Conservation (phyloP, 2,113 vertebrate species). For the Leptobrachium ailaonicum region DNA sequence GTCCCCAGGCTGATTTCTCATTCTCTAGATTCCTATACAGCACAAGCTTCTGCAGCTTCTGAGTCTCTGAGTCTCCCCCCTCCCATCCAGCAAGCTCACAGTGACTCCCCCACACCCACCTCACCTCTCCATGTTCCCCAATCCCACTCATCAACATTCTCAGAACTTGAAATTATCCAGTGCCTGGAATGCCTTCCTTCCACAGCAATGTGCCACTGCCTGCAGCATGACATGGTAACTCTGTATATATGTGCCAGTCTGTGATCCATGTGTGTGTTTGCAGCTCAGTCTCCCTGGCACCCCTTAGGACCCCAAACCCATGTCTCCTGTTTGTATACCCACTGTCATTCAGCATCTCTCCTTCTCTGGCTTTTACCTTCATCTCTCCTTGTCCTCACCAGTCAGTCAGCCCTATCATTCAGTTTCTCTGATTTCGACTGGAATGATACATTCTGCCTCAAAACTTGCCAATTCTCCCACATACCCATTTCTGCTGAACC, state of each 20-base stretch:
- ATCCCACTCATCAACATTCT: conserved; percentile 20
- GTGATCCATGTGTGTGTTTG: neutral
- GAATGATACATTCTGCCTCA: too few species aligned
- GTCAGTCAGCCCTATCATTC: too few species aligned
- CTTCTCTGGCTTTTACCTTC: neutral
- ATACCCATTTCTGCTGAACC: too few species aligned
- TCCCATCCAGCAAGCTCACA: conserved; percentile 12
- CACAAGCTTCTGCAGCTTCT: conserved; percentile 17
- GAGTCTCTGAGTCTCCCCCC: conserved; percentile 15
- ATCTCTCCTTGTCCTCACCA: too few species aligned
- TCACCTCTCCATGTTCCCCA: conserved; percentile 14
- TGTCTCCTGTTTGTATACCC: neutral
- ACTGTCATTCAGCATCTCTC: neutral
- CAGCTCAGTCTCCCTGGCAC: neutral
- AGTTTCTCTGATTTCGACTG: too few species aligned
- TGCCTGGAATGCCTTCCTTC: conserved; percentile 27
- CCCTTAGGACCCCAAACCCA: neutral
- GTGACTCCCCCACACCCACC: conserved; percentile 4
- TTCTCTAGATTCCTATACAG: neutral
- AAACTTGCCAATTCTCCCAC: too few species aligned
- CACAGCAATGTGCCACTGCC: conserved; percentile 19
- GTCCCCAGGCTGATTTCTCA: too few species aligned
- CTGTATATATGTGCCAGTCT: neutral
- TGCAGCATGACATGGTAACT: conserved; percentile 33
- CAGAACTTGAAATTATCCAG: conserved; percentile 20